Base-by-base conservation (phyloP, 2,888 invertebrate genomes). In the Labia minor region DNA sequence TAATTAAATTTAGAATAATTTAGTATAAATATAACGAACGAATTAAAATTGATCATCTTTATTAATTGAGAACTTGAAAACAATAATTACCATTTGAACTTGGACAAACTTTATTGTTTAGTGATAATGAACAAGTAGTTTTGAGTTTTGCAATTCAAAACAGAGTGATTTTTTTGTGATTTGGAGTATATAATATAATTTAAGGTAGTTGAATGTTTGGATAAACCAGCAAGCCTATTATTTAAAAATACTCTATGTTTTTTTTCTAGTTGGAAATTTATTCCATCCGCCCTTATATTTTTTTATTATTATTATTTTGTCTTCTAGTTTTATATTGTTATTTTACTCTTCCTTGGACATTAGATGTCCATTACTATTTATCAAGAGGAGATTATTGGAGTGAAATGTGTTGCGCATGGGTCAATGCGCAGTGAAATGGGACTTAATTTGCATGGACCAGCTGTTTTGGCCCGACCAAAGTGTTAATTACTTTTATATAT, bases 341-440 rank as follows among this genome's bases (percentile, higher is more conserved):
- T 49, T 49, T 49, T 49, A 8, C 3, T 49, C 49, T 8, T 49
- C 49, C 49, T 49, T 14, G 49, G 49, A 49, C 49, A 49, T 49
- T 49, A 49, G 49, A 49, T 8, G 49, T 49, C 49, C 49, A 26
- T 26, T 26, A 3, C 26, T 6, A 3, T 49, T 49, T 49, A 16
- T 49, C 49, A 49, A 49, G 49, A 49, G 49, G 49, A 49, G 6
- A n/a, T 49, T 49, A n/a, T 49, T 49, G 3, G n/a, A 49, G 49
- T 49, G 49, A 14, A 49, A 8, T 49, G 49, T 49, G 49, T 49
- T 16, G 49, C 49, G 49, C 49, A 49, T 49, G 49, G 49, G 49
- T n/a, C n/a, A 49, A 49, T 49, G 49, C 49, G 49, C 49, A 49
- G 49, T 49, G 49, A 49, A 49, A 49, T 49, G 49, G 49, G 49